Evolutionary conservation across 2,888 invertebrate genomes (phyloP).

Genomic region (Drosophila longiperda): DNA sequence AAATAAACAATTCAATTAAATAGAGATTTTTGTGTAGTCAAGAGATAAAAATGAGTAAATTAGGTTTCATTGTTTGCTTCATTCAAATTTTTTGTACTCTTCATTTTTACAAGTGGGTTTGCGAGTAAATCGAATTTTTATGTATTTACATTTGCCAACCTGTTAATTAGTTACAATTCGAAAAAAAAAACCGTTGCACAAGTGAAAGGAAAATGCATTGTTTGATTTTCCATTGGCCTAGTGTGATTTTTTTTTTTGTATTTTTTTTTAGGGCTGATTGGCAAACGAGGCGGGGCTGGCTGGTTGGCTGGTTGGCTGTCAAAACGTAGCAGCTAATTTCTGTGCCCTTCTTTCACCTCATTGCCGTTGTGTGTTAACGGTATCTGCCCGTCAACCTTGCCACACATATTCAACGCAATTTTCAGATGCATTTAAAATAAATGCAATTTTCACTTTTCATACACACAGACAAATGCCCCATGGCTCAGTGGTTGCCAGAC

Average conservation of each 20-base stretch:
- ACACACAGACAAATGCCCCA: conserved; percentile 43
- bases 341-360: conserved; percentile 15
- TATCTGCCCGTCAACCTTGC: conserved; percentile 42
- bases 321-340: conserved; percentile 17
- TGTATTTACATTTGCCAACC: not conserved
- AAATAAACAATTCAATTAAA: not conserved
- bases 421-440: conserved; percentile 70
- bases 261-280: conserved; percentile 27
- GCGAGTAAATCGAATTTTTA: not conserved
- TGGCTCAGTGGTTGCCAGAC: conserved; percentile 53
- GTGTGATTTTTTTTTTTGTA: conserved; percentile 17
- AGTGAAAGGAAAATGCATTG: conserved; percentile 18
- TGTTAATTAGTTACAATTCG: conserved; percentile 1
- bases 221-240: conserved; percentile 24
- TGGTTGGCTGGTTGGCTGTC: not conserved
- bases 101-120: not conserved
- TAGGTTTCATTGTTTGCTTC: not conserved
- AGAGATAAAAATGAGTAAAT: not conserved
- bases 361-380: conserved; percentile 13
- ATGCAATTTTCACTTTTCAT: conserved; percentile 78
- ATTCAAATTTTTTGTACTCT: not conserved
- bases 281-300: conserved; percentile 14
- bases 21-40: not conserved
- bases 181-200: not conserved
- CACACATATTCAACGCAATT: conserved; percentile 62